A percentile compares a stretch with the other conserved stretches of the same genome.
Conservation (phyloP, 64 coral and sea anemone species). For the Montipora efflorescens region DNA sequence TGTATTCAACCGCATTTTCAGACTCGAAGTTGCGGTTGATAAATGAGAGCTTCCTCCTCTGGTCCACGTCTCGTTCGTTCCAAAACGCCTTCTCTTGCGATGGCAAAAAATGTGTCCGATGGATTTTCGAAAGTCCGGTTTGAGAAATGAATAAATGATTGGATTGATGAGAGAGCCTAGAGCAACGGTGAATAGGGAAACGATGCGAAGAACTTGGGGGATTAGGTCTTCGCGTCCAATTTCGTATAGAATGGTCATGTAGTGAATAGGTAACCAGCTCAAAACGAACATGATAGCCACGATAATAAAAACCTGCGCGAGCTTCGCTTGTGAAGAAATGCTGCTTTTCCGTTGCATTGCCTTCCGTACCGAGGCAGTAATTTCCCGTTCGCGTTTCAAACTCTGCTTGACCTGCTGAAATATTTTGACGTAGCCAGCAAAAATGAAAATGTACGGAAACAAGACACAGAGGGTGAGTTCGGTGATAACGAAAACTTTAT, state of each 20-base stretch:
- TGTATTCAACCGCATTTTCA: not conserved
- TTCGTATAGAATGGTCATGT: constrained; percentile 60
- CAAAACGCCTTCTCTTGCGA: not conserved
- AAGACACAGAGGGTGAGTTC: constrained; percentile 45
- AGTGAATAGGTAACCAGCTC: constrained; percentile 62
- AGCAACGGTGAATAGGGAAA: constrained; percentile 57
- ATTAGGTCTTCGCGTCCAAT: constrained; percentile 26
- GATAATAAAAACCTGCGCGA: constrained; percentile 63
- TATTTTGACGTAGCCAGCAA: constrained; percentile 55
- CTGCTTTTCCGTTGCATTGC: constrained; percentile 14
- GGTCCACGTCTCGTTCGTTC: not conserved
- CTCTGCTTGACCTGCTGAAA: constrained; percentile 50
- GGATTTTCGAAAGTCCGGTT: constrained; percentile 69
- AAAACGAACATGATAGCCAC: constrained; percentile 61
- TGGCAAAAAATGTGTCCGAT: constrained; percentile 34
- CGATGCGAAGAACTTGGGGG: not conserved
- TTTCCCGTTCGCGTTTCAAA: constrained; percentile 25
- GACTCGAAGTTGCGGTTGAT: constrained; percentile 8
- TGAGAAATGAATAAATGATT: constrained; percentile 56
- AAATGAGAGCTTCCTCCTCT: not conserved
- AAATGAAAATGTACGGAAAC: constrained; percentile 63
- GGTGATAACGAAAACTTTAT: constrained; percentile 40
- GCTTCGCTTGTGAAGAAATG: constrained; percentile 54
- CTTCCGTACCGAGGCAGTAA: constrained; percentile 40
- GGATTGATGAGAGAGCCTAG: constrained; percentile 64